Evolutionary conservation across 2,797 vertebrate species (phyloP), one percentile per base, ranked within the genome.

Genomic region (Pelochelys cantorii): DNA sequence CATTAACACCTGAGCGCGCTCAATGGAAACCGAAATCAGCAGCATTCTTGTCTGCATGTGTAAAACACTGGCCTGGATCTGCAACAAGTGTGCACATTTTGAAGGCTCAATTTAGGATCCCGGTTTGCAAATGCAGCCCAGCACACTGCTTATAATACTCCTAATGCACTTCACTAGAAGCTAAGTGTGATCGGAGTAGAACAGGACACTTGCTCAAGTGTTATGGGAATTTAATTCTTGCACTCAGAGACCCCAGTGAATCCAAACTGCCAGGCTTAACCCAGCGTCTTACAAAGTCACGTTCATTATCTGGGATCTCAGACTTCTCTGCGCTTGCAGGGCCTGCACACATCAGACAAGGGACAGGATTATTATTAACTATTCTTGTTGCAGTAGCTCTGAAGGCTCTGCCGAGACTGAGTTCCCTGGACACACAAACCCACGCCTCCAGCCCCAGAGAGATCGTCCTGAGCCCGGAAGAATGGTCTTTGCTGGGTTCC

Each of bases 201-300:
- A 34, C 65, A 20, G 9, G n/a, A 92, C 86, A 37, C 84, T 1
- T 89, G 53, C 77, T 93, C 37, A 74, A 90, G 79, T 27, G 77
- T 84, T 87, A 83, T 15, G 23, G 52, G 20, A 90, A 18, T 88
- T 80, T 56, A 94, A 80, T 77, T 79, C n/a, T 90, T 87, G 31
- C 83, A 95, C 80, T 88, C 8, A 84, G 94, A 93, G 80, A 29
- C 37, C 87, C 57, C 85, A 85, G 75, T 29, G 79, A 86, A 89
- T 79, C 48, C 60, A 48, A 48, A 27, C 22, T 23, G 13, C n/a
- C 71, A 92, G 42, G 31, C 57, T 88, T 84, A 86, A 80, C 42
- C 23, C 37, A 42, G 11, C 81, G 80, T 84, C 77, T 71, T 77
- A 75, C 23, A 87, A 7, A 4, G 11, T 57, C 31, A 83, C 68